A percentile compares a stretch with the other conserved stretches of the same genome.
Conservation (phyloP, 2,797 vertebrate species). For the Antennarius maculatus region DNA sequence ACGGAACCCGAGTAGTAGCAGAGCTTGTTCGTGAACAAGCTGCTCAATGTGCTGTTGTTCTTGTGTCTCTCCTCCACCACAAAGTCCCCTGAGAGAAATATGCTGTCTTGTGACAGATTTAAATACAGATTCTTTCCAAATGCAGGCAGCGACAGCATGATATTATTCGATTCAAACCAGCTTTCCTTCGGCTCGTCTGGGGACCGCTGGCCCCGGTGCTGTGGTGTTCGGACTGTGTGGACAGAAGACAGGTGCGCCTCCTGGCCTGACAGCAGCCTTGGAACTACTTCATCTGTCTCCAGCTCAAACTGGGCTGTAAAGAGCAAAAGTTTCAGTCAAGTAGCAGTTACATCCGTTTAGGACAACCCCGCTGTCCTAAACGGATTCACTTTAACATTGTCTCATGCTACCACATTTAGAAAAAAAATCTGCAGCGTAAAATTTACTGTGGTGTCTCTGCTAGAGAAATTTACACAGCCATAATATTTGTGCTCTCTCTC, state of each 20-base stretch:
- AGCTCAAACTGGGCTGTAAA: constrained; percentile 61
- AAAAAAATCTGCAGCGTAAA: constrained; percentile 5
- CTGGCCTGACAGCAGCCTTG: constrained; percentile 62
- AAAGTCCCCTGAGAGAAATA: constrained; percentile 86
- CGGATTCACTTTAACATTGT: constrained; percentile 6
- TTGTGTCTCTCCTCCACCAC: constrained; percentile 81
- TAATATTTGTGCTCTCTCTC: too few species aligned
- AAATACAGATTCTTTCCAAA: constrained; percentile 85
- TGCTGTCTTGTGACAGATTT: constrained; percentile 82
- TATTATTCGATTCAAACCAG: constrained; percentile 50
- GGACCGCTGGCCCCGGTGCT: constrained; percentile 61
- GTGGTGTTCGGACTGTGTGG: constrained; percentile 40
- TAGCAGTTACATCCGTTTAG: background rate
- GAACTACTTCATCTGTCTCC: constrained; percentile 77
- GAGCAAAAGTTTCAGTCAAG: constrained; percentile 36
- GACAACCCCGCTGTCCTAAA: constrained; percentile 3
- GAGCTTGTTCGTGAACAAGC: constrained; percentile 41
- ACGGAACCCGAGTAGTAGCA: constrained; percentile 92
- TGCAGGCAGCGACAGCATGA: constrained; percentile 87
- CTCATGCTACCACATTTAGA: constrained; percentile 35
- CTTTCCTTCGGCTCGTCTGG: constrained; percentile 17
- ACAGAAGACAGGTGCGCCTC: constrained; percentile 72
- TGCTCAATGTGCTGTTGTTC: constrained; percentile 52
- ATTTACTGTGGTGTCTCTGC: background rate
- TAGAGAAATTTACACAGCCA: background rate